A percentile compares a stretch with the other conserved stretches of the same genome.
Evolutionary conservation across 2,888 invertebrate species (phyloP).

Genomic region (Ectemnius cavifrons): DNA sequence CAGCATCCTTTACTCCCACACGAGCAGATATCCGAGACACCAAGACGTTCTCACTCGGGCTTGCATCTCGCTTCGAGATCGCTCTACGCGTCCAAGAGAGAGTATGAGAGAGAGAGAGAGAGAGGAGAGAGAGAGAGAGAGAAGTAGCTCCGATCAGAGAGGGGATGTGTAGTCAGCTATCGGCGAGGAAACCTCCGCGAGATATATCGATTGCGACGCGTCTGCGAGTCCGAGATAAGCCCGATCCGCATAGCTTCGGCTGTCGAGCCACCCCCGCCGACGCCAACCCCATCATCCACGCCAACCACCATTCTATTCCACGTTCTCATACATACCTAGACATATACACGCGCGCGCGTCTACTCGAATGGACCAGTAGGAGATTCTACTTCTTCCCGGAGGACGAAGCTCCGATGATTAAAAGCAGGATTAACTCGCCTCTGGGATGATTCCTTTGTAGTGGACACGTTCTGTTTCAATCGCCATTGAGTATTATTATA

Average conservation of each 20-base stretch:
- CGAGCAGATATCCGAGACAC: conserved; percentile 1
- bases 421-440: conserved; percentile 19
- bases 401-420: conserved; percentile 13
- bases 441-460: background rate
- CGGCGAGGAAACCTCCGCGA: conserved; percentile 71
- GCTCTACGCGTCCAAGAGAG: background rate
- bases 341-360: no score
- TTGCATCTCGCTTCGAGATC: conserved; percentile 6
- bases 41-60: conserved; percentile 40
- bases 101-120: conserved; percentile 39
- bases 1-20: no score
- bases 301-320: background rate
- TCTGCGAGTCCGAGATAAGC: conserved; percentile 77
- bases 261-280: conserved; percentile 59
- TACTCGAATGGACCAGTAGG: background rate
- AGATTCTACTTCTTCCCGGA: no score
- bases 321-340: background rate
- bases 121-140: conserved; percentile 33
- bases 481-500: background rate
- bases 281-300: conserved; percentile 30
- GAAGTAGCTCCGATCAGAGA: conserved; percentile 25
- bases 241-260: conserved; percentile 70
- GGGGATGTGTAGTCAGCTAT: conserved; percentile 55
- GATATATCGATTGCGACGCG: conserved; percentile 78
- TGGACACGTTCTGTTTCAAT: background rate